Evolutionary conservation across 2,888 invertebrate species (phyloP), one percentile per base, ranked within the genome.

Genomic region (Periphyllus acericola): DNA sequence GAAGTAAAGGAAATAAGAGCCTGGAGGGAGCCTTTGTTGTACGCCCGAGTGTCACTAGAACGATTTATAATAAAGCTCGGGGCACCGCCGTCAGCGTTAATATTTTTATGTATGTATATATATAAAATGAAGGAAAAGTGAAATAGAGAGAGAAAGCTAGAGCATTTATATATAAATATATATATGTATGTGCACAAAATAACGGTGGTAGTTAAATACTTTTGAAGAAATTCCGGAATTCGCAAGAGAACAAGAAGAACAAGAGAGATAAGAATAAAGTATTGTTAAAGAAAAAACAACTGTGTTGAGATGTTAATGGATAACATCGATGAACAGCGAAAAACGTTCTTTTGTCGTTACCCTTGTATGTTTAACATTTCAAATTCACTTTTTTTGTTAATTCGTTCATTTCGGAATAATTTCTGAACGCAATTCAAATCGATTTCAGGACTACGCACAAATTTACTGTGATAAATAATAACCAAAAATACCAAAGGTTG

Each of bases 1-100:
- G 55, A 21, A 40, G 46, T 9, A 66, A 66, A 78, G n/a, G 68
- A 46, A 78, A 60, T n/a, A 34, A 76, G 19, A 40, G 76, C 36
- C 76, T 32, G 19, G 32, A 29, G 36, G 32, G 9, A 55, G 72
- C 83, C 75, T 83, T 83, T 83, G 83, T 75, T 25, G 40, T 75
- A 40, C 34, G 29, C 60, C 83, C 40, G 75, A 55, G 83, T 83
- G 83, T 83, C 75, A 60, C 83, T 36, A 83, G n/a, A 75, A 74
- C 83, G 75, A 83, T 83, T 75, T 83, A 75, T 75, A 75, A 83
- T 83, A 83, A 83, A 74, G 60, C 74, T 75, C 29, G 46, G 68
- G 68, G 40, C 66, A 66, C 66, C n/a, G 29, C 29, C 40, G 66
- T 40, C 80, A 80, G 80, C 81, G 32, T 81, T 68, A 68, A 68